A percentile compares a stretch with the other conserved stretches of the same genome.
Conservation (phyloP, 2,888 invertebrate species). For the Drosophila kanekoi region DNA sequence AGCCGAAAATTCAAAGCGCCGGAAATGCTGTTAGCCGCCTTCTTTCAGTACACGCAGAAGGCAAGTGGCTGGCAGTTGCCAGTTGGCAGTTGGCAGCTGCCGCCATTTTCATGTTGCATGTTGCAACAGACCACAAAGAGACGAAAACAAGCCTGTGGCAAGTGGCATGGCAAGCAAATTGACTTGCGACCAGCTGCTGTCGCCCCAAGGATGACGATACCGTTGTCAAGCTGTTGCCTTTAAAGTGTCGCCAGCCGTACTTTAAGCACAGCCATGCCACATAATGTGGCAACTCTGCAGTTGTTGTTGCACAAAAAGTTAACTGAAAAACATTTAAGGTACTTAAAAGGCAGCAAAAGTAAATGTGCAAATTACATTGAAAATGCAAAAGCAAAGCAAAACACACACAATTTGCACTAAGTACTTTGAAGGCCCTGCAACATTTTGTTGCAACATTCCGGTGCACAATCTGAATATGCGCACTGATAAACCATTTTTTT, state of each 20-base stretch:
- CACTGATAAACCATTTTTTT: background rate
- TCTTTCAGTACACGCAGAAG: slow-evolving; percentile 26
- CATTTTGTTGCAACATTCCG: slow-evolving; percentile 16
- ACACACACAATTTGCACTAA: slow-evolving; percentile 2
- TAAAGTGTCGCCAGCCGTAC: slow-evolving; percentile 29
- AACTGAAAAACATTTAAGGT: slow-evolving; percentile 34
- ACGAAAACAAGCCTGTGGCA: slow-evolving; percentile 32
- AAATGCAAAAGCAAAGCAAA: slow-evolving; percentile 3
- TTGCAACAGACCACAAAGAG: slow-evolving; percentile 50
- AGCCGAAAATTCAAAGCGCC: slow-evolving; percentile 16
- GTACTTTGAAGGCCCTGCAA: slow-evolving; percentile 16
- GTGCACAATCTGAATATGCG: slow-evolving; percentile 7
- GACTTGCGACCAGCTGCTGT: slow-evolving; percentile 53
- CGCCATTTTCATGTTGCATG: slow-evolving; percentile 66
- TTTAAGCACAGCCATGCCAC: slow-evolving; percentile 6
- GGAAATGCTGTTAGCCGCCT: slow-evolving; percentile 27
- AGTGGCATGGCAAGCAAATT: slow-evolving; percentile 37
- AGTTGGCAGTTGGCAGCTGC: slow-evolving; percentile 55
- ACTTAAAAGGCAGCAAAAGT: slow-evolving; percentile 38
- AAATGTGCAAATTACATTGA: slow-evolving; percentile 37
- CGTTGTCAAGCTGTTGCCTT: slow-evolving; percentile 8
- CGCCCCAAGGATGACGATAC: background rate
- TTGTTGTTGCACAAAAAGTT: slow-evolving; percentile 23
- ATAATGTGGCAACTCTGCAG: background rate
- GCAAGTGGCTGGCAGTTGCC: slow-evolving; percentile 23